These are phyloP conservation scores for Sarcophaga peregrina DNA, from an alignment of 1,140 invertebrate genomes.

Conservation along the genomic window DNA sequence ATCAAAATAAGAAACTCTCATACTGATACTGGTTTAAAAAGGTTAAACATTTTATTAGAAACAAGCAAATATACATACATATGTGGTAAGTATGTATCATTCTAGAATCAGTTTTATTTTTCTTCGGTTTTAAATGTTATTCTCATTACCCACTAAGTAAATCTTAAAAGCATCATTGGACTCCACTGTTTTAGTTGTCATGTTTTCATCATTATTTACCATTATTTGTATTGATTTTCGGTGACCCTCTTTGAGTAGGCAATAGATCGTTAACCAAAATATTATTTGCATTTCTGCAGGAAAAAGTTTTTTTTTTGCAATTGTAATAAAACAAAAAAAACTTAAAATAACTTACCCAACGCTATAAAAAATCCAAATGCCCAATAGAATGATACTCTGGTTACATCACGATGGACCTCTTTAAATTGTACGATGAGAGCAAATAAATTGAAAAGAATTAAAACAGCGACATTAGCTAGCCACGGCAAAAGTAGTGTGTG, in stretches of 20 bases:
- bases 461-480: background rate
- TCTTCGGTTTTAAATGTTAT: background rate
- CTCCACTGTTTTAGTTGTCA: background rate
- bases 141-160: background rate
- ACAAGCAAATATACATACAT: too few species aligned
- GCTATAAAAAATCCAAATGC: conserved; percentile 2
- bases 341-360: background rate
- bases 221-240: background rate
- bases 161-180: background rate
- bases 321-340: too few species aligned
- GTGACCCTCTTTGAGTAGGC: background rate
- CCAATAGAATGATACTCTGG: background rate
- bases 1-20: too few species aligned
- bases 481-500: background rate
- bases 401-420: background rate
- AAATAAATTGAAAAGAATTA: background rate
- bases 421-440: background rate
- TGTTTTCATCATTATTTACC: background rate
- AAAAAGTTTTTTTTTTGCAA: too few species aligned
- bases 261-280: background rate
- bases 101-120: too few species aligned
- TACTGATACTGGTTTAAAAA: too few species aligned
- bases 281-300: background rate
- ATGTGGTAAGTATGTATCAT: too few species aligned
- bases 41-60: too few species aligned